Conservation (phyloP, 1,140 invertebrate genomes). For the Harlomillsia oculata region DNA sequence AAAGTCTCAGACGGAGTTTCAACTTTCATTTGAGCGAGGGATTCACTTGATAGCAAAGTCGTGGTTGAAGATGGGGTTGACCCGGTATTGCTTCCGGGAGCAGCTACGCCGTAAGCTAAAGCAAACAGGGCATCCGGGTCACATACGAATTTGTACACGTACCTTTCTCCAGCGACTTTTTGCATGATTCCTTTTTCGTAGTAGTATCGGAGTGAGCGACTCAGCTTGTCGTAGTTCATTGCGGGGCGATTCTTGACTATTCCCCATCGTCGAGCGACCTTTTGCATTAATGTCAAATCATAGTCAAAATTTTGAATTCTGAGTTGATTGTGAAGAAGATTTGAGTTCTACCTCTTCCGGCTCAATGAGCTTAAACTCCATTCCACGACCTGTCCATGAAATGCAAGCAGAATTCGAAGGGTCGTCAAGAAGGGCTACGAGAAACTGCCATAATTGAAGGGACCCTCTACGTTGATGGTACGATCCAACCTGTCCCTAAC, state of each 20-base stretch:
- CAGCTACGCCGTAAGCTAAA: slow-evolving; percentile 57
- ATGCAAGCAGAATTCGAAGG: slow-evolving; percentile 66
- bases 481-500: slow-evolving; percentile 6
- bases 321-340: neutral
- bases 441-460: slow-evolving; percentile 72
- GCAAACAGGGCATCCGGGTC: slow-evolving; percentile 85
- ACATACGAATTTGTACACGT: slow-evolving; percentile 93
- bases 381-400: slow-evolving; percentile 57
- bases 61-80: too few species aligned
- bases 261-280: slow-evolving; percentile 49
- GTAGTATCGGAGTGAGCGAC: slow-evolving; percentile 83
- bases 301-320: neutral
- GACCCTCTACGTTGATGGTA: slow-evolving; percentile 26
- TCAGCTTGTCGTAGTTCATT: slow-evolving; percentile 96
- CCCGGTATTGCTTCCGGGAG: too few species aligned
- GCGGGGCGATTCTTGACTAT: slow-evolving; percentile 67
- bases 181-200: slow-evolving; percentile 98
- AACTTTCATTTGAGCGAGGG: too few species aligned
- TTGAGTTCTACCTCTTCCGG: slow-evolving; percentile 71
- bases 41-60: too few species aligned
- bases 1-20: slow-evolving; percentile 5
- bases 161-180: slow-evolving; percentile 89
- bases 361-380: slow-evolving; percentile 90
- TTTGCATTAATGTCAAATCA: slow-evolving; percentile 12
- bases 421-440: slow-evolving; percentile 79